phyloP scores from a whole-genome alignment of 2,113 vertebrate species.

The Cyanistes caeruleus region DNA sequence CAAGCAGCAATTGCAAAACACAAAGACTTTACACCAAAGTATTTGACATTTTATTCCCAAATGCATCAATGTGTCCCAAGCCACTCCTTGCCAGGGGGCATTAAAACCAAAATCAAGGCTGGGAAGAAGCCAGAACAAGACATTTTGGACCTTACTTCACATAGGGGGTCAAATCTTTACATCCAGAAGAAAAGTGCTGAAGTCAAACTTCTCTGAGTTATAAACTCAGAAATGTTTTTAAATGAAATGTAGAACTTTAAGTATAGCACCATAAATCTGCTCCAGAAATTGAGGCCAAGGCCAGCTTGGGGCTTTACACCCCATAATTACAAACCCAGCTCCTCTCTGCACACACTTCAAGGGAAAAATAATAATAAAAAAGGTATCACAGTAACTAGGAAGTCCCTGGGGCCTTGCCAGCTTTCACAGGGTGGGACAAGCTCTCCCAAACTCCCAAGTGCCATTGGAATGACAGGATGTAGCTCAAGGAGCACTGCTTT shows the following conservation, averaged over 20 bases:
- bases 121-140: background rate
- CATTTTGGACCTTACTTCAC: background rate
- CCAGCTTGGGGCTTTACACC: background rate
- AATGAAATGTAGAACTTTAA: slow-evolving; percentile 12
- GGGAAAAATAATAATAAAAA: background rate
- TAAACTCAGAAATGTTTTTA: background rate
- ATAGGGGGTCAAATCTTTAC: background rate
- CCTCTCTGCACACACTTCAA: background rate
- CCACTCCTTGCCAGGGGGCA: background rate
- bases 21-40: background rate
- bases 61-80: background rate
- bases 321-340: background rate
- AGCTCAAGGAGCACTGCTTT: background rate
- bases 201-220: background rate
- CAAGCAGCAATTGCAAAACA: background rate
- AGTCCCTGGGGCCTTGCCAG: background rate
- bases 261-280: background rate
- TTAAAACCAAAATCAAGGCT: background rate
- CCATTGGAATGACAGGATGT: background rate
- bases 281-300: slow-evolving; percentile 13
- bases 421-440: background rate
- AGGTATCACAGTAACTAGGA: background rate
- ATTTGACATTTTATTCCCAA: background rate
- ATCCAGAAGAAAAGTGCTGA: background rate
- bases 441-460: background rate